Percentiles rank a stretch among this genome's conserved stretches.
These are phyloP conservation scores for Microtus richardsoni DNA, from an alignment of 2,113 vertebrate species.

Conservation along the genomic window DNA sequence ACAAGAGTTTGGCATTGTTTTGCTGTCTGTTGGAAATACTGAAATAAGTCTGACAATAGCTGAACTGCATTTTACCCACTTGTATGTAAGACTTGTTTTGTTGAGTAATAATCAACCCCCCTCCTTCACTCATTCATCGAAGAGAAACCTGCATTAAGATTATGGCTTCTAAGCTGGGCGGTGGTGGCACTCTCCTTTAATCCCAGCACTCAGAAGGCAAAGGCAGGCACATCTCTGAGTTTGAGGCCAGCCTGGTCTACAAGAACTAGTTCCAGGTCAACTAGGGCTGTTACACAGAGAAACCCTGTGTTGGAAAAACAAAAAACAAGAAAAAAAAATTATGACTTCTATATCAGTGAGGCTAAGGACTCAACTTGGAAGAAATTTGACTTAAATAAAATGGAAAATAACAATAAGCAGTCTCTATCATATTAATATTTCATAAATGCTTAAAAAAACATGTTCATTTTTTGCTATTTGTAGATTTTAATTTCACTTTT, in stretches of 20 bases:
- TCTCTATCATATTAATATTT: not conserved
- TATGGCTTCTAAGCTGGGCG: no score
- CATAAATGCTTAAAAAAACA: not conserved
- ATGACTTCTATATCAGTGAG: not conserved
- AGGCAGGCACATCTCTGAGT: no score
- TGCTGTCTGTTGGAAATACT: not conserved
- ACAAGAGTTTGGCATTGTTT: not conserved
- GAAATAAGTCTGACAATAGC: not conserved
- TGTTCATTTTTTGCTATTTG: not conserved
- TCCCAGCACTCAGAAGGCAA: no score
- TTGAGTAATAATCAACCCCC: not conserved
- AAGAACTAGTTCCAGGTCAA: no score
- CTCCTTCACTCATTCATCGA: not conserved
- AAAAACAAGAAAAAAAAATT: not conserved
- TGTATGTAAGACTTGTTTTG: not conserved
- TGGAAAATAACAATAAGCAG: not conserved
- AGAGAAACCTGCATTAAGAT: not conserved
- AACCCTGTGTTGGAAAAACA: not conserved
- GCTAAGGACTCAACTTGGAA: not conserved
- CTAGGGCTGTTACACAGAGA: not conserved
- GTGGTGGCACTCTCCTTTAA: no score
- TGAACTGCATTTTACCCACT: not conserved
- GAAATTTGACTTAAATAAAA: slow-evolving; percentile 17
- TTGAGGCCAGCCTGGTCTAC: no score
- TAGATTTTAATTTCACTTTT: not conserved